These are phyloP conservation scores for Tinea trinotella DNA, from an alignment of 2,888 invertebrate species.

Conservation along the genomic window DNA sequence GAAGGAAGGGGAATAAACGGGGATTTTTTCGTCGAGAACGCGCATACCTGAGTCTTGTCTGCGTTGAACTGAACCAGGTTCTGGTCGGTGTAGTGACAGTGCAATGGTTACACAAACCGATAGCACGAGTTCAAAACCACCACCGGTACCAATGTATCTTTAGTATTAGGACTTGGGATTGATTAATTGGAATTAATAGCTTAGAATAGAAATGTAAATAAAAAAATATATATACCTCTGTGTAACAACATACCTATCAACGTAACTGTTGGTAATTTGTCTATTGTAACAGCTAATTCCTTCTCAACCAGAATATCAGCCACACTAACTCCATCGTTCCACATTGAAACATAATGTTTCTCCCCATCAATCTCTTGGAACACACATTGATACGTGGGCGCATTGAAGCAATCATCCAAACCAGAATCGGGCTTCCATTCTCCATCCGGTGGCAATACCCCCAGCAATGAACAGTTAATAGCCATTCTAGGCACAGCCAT, in stretches of 20 bases:
- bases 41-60: no score
- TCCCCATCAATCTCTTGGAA: constrained; percentile 65
- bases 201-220: no score
- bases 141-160: no score
- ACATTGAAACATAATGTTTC: constrained; percentile 52
- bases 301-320: constrained; percentile 61
- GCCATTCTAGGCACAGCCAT: constrained; percentile 80
- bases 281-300: constrained; percentile 51
- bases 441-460: constrained; percentile 71
- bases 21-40: no score
- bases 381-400: constrained; percentile 66
- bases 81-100: no score
- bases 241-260: constrained; percentile 44
- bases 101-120: no score
- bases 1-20: no score
- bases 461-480: constrained; percentile 76
- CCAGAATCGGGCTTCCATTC: constrained; percentile 71
- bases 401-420: constrained; percentile 75
- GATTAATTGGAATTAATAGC: no score
- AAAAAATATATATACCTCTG: no score
- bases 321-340: constrained; percentile 56
- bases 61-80: no score
- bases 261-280: constrained; percentile 49
- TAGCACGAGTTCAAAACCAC: no score
- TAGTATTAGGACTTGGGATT: no score